Evolutionary conservation across 2,797 vertebrate species (phyloP).

Genomic region (Betta splendens): DNA sequence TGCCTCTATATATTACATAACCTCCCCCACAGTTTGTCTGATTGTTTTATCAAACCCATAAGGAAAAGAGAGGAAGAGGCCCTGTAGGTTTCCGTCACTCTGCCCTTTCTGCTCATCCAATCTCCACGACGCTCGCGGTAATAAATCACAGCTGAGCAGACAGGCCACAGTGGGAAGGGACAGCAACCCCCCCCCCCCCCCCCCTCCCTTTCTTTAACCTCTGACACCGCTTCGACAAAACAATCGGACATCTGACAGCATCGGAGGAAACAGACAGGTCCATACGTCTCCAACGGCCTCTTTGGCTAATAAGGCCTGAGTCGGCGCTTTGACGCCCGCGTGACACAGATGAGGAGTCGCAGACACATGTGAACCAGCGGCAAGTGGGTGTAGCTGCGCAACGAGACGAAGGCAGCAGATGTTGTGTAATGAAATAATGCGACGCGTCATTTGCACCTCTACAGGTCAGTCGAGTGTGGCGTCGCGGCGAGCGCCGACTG

Average conservation of each 20-base stretch:
- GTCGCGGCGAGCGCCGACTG: background rate
- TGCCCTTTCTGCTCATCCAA: constrained; percentile 72
- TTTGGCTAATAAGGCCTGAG: constrained; percentile 26
- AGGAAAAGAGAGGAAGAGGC: background rate
- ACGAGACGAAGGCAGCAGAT: background rate
- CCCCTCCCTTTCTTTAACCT: constrained; percentile 30
- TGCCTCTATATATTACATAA: constrained; percentile 1
- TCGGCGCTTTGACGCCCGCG: background rate
- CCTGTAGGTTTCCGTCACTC: constrained; percentile 41
- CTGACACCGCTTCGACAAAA: constrained; percentile 49
- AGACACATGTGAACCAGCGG: background rate
- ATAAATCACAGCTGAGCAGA: constrained; percentile 79
- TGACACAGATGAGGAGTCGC: background rate
- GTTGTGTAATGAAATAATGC: background rate
- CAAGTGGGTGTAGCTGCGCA: background rate
- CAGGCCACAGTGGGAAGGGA: constrained; percentile 50
- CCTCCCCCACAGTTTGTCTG: constrained; percentile 3
- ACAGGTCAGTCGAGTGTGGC: background rate
- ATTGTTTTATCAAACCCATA: background rate
- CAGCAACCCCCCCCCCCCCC: constrained; percentile 30
- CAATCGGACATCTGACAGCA: constrained; percentile 47
- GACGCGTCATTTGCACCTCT: background rate
- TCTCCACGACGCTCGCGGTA: constrained; percentile 69
- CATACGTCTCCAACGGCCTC: constrained; percentile 4
- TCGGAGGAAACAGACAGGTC: constrained; percentile 11